Percentiles rank a stretch among this genome's conserved stretches.
Conservation (phyloP, 1,140 invertebrate genomes). For the Halesus radiatus region DNA sequence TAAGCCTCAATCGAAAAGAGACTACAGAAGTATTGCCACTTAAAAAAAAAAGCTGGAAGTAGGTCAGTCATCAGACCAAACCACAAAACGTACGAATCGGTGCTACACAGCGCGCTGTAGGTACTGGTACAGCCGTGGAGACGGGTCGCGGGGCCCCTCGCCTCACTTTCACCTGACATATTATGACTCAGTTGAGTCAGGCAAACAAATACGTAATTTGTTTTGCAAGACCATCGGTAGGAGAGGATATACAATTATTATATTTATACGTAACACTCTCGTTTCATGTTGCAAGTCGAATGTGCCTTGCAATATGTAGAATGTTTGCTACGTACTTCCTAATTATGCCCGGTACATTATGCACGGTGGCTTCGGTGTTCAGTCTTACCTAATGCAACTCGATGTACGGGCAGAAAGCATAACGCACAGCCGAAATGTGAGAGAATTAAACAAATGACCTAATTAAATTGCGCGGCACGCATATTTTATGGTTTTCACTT, state of each 20-base stretch:
- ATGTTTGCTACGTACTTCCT: neutral
- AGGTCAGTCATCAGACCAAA: neutral
- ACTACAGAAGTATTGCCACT: neutral
- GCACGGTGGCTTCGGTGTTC: neutral
- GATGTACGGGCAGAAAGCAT: neutral
- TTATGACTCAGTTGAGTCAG: constrained; percentile 31
- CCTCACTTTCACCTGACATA: constrained; percentile 26
- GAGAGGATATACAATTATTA: constrained; percentile 22
- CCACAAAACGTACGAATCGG: neutral
- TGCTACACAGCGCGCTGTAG: too few relatives aligned
- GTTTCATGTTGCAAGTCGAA: constrained; percentile 3
- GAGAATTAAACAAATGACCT: neutral
- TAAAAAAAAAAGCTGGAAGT: neutral
- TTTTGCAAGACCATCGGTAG: constrained; percentile 28
- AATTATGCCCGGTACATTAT: neutral
- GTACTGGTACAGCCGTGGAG: too few relatives aligned
- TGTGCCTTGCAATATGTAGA: neutral
- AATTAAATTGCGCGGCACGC: too few relatives aligned
- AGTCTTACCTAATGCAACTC: neutral
- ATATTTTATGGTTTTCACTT: too few relatives aligned
- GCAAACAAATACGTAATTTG: constrained; percentile 23
- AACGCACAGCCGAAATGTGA: neutral
- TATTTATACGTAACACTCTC: constrained; percentile 27
- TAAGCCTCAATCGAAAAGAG: neutral
- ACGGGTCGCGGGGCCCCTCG: neutral